Conservation (phyloP, 2,888 invertebrate species). For the Autographa gamma region DNA sequence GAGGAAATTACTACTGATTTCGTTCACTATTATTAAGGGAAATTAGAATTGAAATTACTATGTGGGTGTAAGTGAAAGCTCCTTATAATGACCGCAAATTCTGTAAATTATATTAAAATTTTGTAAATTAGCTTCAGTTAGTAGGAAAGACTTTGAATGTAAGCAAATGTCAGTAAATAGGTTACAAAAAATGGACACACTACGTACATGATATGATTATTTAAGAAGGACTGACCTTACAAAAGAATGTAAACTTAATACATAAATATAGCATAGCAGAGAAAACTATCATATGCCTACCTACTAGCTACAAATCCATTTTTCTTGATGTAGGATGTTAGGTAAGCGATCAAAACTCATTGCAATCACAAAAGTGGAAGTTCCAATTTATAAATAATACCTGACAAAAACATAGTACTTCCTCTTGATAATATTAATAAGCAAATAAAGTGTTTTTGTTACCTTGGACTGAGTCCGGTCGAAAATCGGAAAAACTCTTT, state of each 20-base stretch:
- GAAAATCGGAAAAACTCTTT: conserved; percentile 1
- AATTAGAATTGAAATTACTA: neutral
- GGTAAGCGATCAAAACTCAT: neutral
- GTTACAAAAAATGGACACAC: too few relatives aligned
- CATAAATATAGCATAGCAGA: too few relatives aligned
- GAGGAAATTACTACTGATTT: conserved; percentile 24
- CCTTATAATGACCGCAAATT: neutral
- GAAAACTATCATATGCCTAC: too few relatives aligned
- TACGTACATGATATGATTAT: too few relatives aligned
- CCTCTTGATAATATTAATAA: conserved; percentile 25
- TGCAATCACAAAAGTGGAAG: conserved; percentile 10
- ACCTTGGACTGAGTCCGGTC: neutral
- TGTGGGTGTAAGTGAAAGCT: neutral
- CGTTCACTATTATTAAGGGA: conserved; percentile 7
- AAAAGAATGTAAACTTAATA: too few relatives aligned
- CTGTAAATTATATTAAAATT: neutral
- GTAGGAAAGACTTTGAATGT: too few relatives aligned
- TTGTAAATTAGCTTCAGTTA: neutral
- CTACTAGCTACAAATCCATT: too few relatives aligned
- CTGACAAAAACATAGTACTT: conserved; percentile 29
- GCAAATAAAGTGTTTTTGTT: conserved; percentile 3
- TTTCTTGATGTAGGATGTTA: neutral
- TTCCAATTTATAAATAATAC: conserved; percentile 30
- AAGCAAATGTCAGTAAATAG: too few relatives aligned
- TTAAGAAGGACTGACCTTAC: too few relatives aligned